phyloP scores from a whole-genome alignment of 2,797 vertebrate genomes.

The Ctenochaetus hawaiiensis region DNA sequence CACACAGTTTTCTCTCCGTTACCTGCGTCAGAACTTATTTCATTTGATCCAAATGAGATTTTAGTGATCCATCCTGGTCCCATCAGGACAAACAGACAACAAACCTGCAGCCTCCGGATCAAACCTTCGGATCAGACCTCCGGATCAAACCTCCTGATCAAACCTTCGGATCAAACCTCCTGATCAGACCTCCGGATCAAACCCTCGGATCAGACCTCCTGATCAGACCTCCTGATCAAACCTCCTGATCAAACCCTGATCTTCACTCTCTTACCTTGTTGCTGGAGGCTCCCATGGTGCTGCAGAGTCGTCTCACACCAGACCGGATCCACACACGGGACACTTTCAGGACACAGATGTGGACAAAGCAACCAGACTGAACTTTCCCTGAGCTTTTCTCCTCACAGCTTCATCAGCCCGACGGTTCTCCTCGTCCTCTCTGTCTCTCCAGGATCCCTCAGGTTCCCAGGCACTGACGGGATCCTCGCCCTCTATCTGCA shows the following conservation, averaged over 20 bases:
- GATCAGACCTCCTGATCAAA: neutral
- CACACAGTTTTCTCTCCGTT: neutral
- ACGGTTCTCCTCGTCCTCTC: slow-evolving; percentile 13
- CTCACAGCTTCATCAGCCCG: slow-evolving; percentile 76
- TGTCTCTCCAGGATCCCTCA: slow-evolving; percentile 61
- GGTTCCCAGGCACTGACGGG: slow-evolving; percentile 72
- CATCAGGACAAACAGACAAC: neutral
- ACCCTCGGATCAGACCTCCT: neutral
- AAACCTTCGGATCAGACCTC: too few species aligned
- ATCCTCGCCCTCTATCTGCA: slow-evolving; percentile 47
- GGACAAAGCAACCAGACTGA: slow-evolving; percentile 9
- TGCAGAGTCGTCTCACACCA: slow-evolving; percentile 40
- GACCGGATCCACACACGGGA: slow-evolving; percentile 30
- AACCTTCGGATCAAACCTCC: neutral
- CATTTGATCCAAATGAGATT: neutral
- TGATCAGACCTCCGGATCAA: neutral
- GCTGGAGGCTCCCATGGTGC: slow-evolving; percentile 70
- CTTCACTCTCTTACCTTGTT: slow-evolving; percentile 69
- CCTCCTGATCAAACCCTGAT: neutral
- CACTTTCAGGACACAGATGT: slow-evolving; percentile 32
- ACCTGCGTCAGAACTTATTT: neutral
- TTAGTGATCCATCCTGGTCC: too few species aligned
- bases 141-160: too few species aligned
- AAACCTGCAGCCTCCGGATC: neutral
- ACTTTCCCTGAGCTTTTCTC: slow-evolving; percentile 45